These are phyloP conservation scores for Pseudopipra pipra DNA, from an alignment of 2,113 vertebrate genomes.

Conservation along the genomic window DNA sequence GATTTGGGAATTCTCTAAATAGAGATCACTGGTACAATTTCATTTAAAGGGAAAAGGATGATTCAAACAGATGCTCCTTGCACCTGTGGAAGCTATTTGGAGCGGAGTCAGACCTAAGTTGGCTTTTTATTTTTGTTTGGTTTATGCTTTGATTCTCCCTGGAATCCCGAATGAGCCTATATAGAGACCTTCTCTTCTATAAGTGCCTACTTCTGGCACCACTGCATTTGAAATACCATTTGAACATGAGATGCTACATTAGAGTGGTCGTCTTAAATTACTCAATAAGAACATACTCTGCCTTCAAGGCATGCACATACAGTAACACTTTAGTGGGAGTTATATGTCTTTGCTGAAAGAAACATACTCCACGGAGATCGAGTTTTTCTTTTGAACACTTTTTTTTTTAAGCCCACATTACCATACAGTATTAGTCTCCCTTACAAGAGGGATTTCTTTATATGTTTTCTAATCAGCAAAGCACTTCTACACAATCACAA, in stretches of 20 bases:
- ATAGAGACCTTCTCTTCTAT: constrained; percentile 2
- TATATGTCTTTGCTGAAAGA: not conserved
- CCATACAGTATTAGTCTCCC: not conserved
- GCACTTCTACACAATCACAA: not conserved
- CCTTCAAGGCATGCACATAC: constrained; percentile 11
- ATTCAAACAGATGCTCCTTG: constrained; percentile 46
- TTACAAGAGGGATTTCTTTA: not conserved
- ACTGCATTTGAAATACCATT: constrained; percentile 7
- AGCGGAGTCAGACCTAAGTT: constrained; percentile 9
- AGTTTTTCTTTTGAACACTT: constrained; percentile 15
- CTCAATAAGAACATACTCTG: constrained; percentile 34
- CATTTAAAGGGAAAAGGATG: constrained; percentile 4
- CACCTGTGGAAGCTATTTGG: constrained; percentile 48
- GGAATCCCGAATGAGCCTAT: constrained; percentile 30
- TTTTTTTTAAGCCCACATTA: not conserved
- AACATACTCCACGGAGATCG: not conserved
- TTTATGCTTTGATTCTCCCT: constrained; percentile 53
- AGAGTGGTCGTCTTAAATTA: not conserved
- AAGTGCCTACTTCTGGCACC: constrained; percentile 32
- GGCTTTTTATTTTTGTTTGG: constrained; percentile 56
- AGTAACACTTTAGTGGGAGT: not conserved
- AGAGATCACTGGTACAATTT: not conserved
- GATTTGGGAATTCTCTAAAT: constrained; percentile 33
- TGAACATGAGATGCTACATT: not conserved
- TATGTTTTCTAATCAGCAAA: not conserved